A percentile compares a stretch with the other conserved stretches of the same genome.
Evolutionary conservation across 2,888 invertebrate genomes (phyloP).

Genomic region (Scaptomyza reducta): DNA sequence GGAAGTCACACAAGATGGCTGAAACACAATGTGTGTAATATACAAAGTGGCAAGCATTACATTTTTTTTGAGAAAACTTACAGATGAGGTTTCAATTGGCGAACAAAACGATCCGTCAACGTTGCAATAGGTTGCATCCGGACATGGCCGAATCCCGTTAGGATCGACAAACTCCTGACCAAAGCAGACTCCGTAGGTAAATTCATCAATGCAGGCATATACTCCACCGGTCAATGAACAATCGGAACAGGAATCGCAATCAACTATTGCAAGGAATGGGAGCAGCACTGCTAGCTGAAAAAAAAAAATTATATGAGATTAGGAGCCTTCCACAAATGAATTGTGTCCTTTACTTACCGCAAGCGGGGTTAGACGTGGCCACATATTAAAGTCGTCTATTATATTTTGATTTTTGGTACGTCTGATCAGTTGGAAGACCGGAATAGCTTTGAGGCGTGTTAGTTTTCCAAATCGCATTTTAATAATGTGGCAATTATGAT

Average conservation of each 20-base stretch:
- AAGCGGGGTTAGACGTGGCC: background rate
- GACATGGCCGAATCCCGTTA: slow-evolving; percentile 28
- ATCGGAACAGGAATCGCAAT: slow-evolving; percentile 39
- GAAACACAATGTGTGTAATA: background rate
- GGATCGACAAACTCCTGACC: background rate
- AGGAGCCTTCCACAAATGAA: background rate
- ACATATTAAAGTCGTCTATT: slow-evolving; percentile 24
- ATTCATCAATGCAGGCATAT: slow-evolving; percentile 60
- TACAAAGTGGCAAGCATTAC: background rate
- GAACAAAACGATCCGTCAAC: slow-evolving; percentile 42
- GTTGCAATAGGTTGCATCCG: slow-evolving; percentile 43
- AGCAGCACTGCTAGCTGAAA: slow-evolving; percentile 19
- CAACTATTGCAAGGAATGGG: background rate
- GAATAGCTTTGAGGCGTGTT: slow-evolving; percentile 24
- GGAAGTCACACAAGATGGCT: slow-evolving; percentile 39
- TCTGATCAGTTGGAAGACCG: slow-evolving; percentile 20
- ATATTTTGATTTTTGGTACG: slow-evolving; percentile 2
- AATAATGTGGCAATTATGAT: slow-evolving; percentile 20
- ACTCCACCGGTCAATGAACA: slow-evolving; percentile 36
- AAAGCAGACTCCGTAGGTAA: slow-evolving; percentile 54
- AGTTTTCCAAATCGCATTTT: slow-evolving; percentile 22
- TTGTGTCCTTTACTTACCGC: slow-evolving; percentile 19
- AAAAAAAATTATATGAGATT: background rate
- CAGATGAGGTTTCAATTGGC: slow-evolving; percentile 27
- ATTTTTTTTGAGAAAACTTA: slow-evolving; percentile 15